These are phyloP conservation scores for Danionella dracula DNA, from an alignment of 2,797 vertebrate species.

Conservation along the genomic window DNA sequence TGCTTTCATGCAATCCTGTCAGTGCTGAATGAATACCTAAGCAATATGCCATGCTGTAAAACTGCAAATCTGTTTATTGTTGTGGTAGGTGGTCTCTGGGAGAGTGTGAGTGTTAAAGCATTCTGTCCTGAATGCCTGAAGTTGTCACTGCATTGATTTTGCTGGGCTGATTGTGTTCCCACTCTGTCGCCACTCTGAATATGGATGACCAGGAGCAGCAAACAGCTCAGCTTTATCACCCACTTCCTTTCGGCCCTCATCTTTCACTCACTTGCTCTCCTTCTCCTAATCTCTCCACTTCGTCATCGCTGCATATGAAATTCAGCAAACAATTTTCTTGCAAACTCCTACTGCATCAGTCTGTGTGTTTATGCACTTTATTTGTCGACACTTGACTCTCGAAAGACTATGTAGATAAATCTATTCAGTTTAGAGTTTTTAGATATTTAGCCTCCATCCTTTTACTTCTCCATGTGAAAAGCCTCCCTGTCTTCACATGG, in stretches of 20 bases:
- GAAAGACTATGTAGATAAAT: neutral
- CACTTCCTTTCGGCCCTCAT: neutral
- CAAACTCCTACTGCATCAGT: neutral
- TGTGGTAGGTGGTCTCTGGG: neutral
- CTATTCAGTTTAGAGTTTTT: neutral
- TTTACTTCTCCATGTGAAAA: neutral
- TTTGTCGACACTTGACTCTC: neutral
- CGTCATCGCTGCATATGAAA: constrained; percentile 14
- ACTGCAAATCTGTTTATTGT: neutral
- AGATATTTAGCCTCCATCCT: neutral
- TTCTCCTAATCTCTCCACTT: neutral
- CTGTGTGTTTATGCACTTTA: neutral
- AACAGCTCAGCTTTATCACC: constrained; percentile 22
- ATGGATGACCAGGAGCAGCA: constrained; percentile 31
- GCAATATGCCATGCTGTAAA: constrained; percentile 1
- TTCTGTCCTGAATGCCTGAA: constrained; percentile 30
- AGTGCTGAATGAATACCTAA: neutral
- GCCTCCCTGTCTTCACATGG: neutral
- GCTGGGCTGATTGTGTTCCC: constrained; percentile 24
- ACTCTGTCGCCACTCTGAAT: constrained; percentile 30
- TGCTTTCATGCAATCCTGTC: neutral
- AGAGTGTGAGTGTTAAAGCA: constrained; percentile 8
- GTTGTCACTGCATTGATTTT: constrained; percentile 31
- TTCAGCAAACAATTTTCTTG: neutral
- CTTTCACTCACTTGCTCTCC: neutral